Percentiles rank a stretch among this genome's conserved stretches.
phyloP scores from a whole-genome alignment of 2,113 vertebrate genomes.

The Mungos mungo region DNA sequence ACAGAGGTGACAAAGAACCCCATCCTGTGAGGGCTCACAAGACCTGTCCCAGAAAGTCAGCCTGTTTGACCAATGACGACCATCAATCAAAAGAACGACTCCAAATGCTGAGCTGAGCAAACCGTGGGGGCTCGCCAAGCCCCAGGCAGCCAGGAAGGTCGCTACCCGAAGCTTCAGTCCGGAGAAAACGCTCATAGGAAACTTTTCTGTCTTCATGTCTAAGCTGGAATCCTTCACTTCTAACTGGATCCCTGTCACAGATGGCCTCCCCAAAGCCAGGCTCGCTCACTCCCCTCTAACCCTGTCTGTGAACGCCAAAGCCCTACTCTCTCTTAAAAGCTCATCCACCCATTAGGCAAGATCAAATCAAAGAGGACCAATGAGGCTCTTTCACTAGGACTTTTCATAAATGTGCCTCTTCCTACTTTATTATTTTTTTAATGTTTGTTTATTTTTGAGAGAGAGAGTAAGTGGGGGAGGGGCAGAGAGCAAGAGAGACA shows the following conservation, averaged over 20 bases:
- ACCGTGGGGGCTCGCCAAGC: not conserved
- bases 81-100: conserved; percentile 85
- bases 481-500: too few species aligned
- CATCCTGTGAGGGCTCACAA: conserved; percentile 58
- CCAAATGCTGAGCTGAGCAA: conserved; percentile 42
- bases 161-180: not conserved
- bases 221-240: too few species aligned
- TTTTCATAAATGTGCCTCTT: not conserved
- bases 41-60: conserved; percentile 80
- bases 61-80: conserved; percentile 87
- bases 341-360: not conserved
- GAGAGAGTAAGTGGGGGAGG: too few species aligned
- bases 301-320: not conserved
- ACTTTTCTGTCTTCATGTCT: not conserved
- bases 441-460: too few species aligned
- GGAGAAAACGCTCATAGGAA: not conserved
- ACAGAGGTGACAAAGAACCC: conserved; percentile 9
- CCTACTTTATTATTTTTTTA: not conserved
- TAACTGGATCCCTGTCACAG: not conserved
- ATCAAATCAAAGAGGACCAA: not conserved
- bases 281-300: not conserved
- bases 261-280: not conserved
- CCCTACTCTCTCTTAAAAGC: not conserved
- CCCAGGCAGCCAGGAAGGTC: not conserved
- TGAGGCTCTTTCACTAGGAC: not conserved